These are phyloP conservation scores for Ammodytes marinus DNA, from an alignment of 2,113 vertebrate species.

Conservation along the genomic window DNA sequence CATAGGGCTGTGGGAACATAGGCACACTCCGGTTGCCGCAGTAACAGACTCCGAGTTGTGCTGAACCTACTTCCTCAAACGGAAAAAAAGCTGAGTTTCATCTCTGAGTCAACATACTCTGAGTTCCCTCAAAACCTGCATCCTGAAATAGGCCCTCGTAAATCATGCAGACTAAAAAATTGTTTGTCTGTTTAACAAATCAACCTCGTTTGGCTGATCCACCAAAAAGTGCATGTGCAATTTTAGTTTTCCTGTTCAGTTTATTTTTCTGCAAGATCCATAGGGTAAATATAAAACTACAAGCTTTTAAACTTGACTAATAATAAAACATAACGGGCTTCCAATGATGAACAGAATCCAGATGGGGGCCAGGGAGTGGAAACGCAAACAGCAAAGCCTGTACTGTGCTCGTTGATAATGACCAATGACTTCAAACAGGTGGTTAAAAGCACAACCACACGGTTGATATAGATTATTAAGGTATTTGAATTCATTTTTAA, in stretches of 20 bases:
- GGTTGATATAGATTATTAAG: conserved; percentile 7
- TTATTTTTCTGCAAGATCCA: not conserved
- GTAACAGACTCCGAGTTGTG: too few relatives aligned
- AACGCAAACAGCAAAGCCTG: too few relatives aligned
- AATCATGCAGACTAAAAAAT: conserved; percentile 1
- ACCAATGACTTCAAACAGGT: not conserved
- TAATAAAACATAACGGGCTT: not conserved
- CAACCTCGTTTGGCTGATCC: not conserved
- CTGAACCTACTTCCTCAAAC: too few relatives aligned
- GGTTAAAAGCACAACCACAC: not conserved
- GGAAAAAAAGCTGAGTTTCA: too few relatives aligned
- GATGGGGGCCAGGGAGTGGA: too few relatives aligned
- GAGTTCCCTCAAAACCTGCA: too few relatives aligned
- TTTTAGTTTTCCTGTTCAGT: conserved; percentile 9
- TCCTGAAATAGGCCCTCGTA: too few relatives aligned
- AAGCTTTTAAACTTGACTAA: not conserved
- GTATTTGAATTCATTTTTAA: not conserved
- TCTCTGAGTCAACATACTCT: too few relatives aligned
- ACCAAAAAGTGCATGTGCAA: conserved; percentile 11
- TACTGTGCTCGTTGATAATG: too few relatives aligned
- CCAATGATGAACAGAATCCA: not conserved
- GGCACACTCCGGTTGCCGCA: too few relatives aligned
- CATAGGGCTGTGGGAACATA: too few relatives aligned
- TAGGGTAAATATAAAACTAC: not conserved
- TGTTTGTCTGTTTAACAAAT: not conserved